Conservation (phyloP, 2,888 invertebrate genomes). For the Adineta ricciae region DNA sequence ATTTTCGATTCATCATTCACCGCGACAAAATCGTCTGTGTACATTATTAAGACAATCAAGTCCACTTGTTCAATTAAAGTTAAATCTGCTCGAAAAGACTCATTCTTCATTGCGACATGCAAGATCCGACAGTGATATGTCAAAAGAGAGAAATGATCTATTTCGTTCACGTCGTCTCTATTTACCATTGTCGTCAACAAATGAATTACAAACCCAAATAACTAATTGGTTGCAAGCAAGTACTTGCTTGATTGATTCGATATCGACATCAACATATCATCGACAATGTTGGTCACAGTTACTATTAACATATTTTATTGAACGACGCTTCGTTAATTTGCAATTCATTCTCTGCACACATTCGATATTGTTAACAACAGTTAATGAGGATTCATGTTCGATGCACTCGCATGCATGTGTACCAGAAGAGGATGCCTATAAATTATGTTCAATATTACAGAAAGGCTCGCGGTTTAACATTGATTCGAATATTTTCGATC, state of each 20-base stretch:
- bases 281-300: background rate
- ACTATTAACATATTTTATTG: constrained; percentile 23
- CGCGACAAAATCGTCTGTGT: background rate
- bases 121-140: background rate
- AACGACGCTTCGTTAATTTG: background rate
- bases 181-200: background rate
- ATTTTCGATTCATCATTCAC: background rate
- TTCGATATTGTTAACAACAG: background rate
- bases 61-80: background rate
- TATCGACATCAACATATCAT: background rate
- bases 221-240: background rate
- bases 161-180: background rate
- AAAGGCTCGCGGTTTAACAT: background rate
- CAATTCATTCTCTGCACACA: background rate
- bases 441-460: constrained; percentile 11
- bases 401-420: background rate
- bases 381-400: background rate
- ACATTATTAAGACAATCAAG: background rate
- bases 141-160: background rate
- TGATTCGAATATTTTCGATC: background rate
- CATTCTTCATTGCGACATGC: background rate
- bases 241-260: background rate
- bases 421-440: constrained; percentile 12
- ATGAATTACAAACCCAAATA: background rate
- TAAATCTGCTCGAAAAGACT: background rate